Conservation (phyloP, 2,113 vertebrate species). For the Holacanthus passer region DNA sequence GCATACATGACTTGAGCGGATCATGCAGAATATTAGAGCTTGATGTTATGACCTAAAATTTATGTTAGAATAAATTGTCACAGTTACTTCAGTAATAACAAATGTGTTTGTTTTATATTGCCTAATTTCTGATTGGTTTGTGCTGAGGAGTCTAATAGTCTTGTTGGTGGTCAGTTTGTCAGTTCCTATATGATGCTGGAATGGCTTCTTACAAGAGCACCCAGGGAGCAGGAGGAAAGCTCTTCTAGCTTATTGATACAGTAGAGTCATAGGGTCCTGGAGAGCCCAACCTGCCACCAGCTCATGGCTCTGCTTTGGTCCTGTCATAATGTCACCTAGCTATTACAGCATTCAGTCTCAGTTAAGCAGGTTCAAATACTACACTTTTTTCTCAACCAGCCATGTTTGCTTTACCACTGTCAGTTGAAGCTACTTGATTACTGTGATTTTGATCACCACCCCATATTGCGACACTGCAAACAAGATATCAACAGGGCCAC, state of each 20-base stretch:
- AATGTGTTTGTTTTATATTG: background rate
- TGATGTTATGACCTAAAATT: background rate
- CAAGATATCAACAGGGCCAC: background rate
- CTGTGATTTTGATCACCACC: background rate
- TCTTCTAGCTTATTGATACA: conserved; percentile 19
- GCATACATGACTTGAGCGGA: conserved; percentile 6
- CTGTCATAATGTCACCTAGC: conserved; percentile 4
- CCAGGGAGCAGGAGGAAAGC: background rate
- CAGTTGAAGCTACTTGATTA: background rate
- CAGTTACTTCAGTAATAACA: background rate
- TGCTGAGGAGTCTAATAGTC: background rate
- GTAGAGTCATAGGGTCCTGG: conserved; percentile 11
- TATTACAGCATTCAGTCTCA: background rate
- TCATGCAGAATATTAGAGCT: conserved; percentile 18
- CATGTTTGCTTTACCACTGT: background rate
- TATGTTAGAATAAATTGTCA: background rate
- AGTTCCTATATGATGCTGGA: background rate
- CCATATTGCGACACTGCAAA: background rate
- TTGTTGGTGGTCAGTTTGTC: background rate
- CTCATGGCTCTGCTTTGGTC: conserved; percentile 14
- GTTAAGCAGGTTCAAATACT: background rate
- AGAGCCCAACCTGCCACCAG: background rate
- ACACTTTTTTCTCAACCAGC: background rate
- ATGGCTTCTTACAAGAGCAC: background rate
- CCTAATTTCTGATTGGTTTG: background rate